phyloP scores from a whole-genome alignment of 2,797 vertebrate genomes.

The Manis crassicaudata region DNA sequence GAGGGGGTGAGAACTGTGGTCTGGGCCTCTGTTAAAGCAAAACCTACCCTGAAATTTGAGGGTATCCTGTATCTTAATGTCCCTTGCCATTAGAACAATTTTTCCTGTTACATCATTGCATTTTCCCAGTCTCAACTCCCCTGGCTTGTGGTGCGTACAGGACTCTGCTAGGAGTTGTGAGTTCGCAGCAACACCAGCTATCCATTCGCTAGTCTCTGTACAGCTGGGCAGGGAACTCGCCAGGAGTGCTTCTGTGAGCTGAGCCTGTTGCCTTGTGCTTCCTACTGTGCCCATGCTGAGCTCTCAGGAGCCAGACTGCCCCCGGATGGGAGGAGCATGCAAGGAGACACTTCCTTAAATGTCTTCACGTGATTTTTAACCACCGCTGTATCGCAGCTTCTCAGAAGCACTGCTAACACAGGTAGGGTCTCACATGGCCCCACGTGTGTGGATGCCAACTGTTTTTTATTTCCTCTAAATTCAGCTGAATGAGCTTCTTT shows the following conservation, averaged over 20 bases:
- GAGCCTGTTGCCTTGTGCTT: background rate
- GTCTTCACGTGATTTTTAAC: background rate
- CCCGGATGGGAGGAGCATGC: too few relatives aligned
- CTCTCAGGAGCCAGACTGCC: background rate
- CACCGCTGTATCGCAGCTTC: background rate
- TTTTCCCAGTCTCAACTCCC: slow-evolving; percentile 15
- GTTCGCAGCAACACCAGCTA: background rate
- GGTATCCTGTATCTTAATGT: background rate
- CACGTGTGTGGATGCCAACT: background rate
- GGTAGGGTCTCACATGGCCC: background rate
- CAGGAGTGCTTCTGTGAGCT: background rate
- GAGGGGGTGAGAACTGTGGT: background rate
- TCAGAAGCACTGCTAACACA: background rate
- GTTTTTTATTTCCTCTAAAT: background rate
- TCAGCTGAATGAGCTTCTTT: background rate
- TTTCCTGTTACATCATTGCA: background rate
- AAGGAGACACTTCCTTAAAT: background rate
- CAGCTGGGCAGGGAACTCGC: background rate
- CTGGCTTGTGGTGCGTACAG: background rate
- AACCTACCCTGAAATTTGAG: slow-evolving; percentile 7
- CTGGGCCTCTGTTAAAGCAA: background rate
- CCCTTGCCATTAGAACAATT: background rate
- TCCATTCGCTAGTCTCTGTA: background rate
- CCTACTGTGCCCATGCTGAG: fast-evolving
- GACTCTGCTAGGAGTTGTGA: background rate